These are phyloP conservation scores for Hoplias malabaricus DNA, from an alignment of 2,113 vertebrate species.

Conservation along the genomic window DNA sequence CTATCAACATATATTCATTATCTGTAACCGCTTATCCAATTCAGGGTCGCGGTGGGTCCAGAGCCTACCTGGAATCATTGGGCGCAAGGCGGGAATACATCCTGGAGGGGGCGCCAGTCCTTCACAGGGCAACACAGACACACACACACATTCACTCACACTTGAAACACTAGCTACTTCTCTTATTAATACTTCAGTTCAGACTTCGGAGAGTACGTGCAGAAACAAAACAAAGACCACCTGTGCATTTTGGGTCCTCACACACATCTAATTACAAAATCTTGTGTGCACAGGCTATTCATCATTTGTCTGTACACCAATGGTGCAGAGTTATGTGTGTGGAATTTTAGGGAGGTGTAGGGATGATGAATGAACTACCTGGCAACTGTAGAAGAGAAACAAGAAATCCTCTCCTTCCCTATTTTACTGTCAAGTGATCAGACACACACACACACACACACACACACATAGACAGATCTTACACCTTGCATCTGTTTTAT, in stretches of 20 bases:
- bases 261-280: constrained; percentile 32
- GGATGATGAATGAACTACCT: constrained; percentile 37
- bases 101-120: no score
- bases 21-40: no score
- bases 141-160: no score
- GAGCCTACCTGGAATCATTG: no score
- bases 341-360: constrained; percentile 37
- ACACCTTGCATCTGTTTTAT: constrained; percentile 13
- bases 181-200: no score
- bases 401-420: not conserved
- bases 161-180: no score
- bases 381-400: constrained; percentile 16
- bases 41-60: no score
- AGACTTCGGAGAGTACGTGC: no score
- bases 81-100: no score
- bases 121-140: no score
- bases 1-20: no score
- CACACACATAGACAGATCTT: not conserved
- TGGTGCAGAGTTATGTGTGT: not conserved
- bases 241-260: constrained; percentile 17
- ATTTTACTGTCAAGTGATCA: not conserved
- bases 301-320: constrained; percentile 18
- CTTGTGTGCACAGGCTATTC: not conserved
- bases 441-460: not conserved
- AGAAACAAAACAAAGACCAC: constrained; percentile 12